Base-by-base conservation (phyloP, 92 coral and sea anemone genomes). In the Virgularia gustaviana region DNA sequence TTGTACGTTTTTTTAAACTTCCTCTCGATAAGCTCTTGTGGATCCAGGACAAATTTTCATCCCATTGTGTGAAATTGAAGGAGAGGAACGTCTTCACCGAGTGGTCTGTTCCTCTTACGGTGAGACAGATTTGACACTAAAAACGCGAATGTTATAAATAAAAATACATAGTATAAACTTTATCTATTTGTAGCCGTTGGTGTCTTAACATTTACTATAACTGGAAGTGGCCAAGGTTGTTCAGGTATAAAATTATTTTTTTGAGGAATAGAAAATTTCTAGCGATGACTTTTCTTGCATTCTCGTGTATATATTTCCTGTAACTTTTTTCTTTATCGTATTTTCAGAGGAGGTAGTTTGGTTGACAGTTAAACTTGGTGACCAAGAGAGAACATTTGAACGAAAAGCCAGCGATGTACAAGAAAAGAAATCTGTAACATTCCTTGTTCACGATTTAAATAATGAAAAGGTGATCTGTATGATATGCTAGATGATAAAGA, bases 21-120 rank as follows among this genome's bases (percentile, higher is more conserved):
- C 27, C n/a, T n/a, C n/a, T n/a, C n/a, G n/a, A n/a, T 32, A 74
- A 90, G 96, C 96, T 1, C 73, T 90, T 49, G 96, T 90, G 65
- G 96, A 90, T 42, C 96, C 96, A 24, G 96, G 91, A 39, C 74
- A 92, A 44, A 90, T 90, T 9, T 89, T 87, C 71, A 75, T 90
- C 41, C 96, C 96, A 30, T 80, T 90, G 7, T 78, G 85, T 62
- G 80, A 63, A 15, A 88, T 82, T 35, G 95, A 90, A 70, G 68
- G 94, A 28, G 94, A 90, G 16, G 88, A 81, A 24, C 63, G 84
- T 9, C 71, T 87, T 27, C 87, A 85, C 47, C 88, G 89, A 5
- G 83, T 94, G 8, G 78, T 82, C 44, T 87, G 87, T 47, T 84
- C 95, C 6, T 78, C 90, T 4, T 90, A 90, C 62, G 96, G 96